phyloP scores from a whole-genome alignment of 1,140 invertebrate genomes.

The Drosophila micromelanica region DNA sequence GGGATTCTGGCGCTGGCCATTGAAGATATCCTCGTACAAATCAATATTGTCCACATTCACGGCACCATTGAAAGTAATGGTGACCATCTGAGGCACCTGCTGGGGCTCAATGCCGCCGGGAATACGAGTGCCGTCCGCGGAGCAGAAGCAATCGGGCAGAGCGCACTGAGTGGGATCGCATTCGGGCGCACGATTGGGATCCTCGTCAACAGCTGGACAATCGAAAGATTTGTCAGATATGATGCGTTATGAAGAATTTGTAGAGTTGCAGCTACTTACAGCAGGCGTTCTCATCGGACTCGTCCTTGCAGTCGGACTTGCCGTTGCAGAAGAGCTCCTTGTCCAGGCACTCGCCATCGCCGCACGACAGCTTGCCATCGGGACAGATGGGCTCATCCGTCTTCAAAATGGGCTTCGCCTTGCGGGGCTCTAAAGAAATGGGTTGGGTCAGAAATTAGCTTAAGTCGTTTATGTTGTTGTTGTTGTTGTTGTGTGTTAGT shows the following conservation, averaged over 20 bases:
- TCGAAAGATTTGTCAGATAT: background rate
- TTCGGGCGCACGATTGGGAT: slow-evolving; percentile 94
- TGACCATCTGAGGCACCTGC: slow-evolving; percentile 97
- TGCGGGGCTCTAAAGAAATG: slow-evolving; percentile 90
- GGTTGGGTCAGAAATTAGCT: background rate
- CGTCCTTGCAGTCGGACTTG: slow-evolving; percentile 95
- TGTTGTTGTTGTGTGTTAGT: slow-evolving; percentile 50
- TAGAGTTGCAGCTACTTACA: slow-evolving; percentile 88
- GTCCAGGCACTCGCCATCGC: slow-evolving; percentile 94
- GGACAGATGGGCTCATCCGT: slow-evolving; percentile 96
- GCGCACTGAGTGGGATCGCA: slow-evolving; percentile 95
- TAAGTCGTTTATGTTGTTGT: no score
- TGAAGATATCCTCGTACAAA: slow-evolving; percentile 95
- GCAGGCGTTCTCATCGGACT: slow-evolving; percentile 97
- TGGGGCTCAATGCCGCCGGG: slow-evolving; percentile 92
- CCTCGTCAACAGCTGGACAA: slow-evolving; percentile 91
- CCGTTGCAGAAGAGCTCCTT: slow-evolving; percentile 97
- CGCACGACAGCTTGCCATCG: slow-evolving; percentile 94
- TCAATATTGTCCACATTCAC: slow-evolving; percentile 97
- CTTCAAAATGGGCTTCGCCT: slow-evolving; percentile 93
- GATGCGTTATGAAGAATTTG: background rate
- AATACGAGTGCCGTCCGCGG: slow-evolving; percentile 95
- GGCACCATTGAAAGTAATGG: slow-evolving; percentile 96
- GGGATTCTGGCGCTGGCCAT: slow-evolving; percentile 93
- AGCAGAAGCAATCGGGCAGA: slow-evolving; percentile 97